Percentiles rank a stretch among this genome's conserved stretches.
Evolutionary conservation across 2,797 vertebrate species (phyloP).

Genomic region (Microtus obscurus): DNA sequence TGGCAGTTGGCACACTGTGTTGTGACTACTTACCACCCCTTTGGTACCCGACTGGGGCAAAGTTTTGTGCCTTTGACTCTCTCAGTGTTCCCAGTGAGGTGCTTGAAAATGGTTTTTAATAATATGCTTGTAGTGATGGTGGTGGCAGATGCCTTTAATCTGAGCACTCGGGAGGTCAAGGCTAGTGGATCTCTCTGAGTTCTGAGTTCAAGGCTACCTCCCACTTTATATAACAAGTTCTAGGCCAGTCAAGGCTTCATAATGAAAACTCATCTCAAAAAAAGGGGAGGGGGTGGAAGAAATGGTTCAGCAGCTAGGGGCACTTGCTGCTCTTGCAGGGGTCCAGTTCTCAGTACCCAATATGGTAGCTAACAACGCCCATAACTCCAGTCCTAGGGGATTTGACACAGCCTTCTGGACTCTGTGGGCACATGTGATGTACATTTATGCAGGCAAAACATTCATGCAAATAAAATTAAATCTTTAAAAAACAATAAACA

Average conservation of each 20-base stretch:
- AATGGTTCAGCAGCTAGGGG: neutral
- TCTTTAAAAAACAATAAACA: neutral
- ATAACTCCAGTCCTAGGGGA: neutral
- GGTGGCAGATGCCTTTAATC: neutral
- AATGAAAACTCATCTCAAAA: neutral
- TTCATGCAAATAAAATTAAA: neutral
- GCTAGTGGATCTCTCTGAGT: neutral
- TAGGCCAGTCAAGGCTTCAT: neutral
- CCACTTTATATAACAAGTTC: neutral
- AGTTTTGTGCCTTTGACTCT: neutral
- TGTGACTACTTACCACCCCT: neutral
- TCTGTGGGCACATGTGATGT: neutral
- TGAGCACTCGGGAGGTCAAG: neutral
- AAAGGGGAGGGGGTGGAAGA: neutral
- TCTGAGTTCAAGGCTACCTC: neutral
- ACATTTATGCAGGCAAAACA: neutral
- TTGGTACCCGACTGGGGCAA: neutral
- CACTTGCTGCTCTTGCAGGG: neutral
- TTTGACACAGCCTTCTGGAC: neutral
- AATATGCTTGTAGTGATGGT: neutral
- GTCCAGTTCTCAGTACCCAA: neutral
- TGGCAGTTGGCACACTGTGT: neutral
- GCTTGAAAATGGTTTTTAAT: neutral
- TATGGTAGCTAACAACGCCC: neutral
- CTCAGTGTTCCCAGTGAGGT: neutral